phyloP scores from a whole-genome alignment of 2,888 invertebrate species.

The Drosophila pegasa region DNA sequence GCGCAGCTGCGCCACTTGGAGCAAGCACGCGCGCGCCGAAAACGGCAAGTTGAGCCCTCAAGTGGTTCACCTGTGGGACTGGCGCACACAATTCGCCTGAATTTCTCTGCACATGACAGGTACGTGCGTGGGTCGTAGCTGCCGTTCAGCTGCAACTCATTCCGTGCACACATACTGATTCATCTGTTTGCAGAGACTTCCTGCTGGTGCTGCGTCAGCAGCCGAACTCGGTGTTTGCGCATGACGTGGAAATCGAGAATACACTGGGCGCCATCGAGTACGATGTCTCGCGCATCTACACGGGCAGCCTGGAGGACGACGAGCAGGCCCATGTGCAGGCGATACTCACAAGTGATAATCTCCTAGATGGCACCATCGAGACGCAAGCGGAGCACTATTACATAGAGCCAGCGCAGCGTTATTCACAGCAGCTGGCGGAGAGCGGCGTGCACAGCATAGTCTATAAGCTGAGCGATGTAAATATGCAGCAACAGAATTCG shows the following conservation, averaged over 20 bases:
- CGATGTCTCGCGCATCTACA: conserved; percentile 90
- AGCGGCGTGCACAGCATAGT: conserved; percentile 91
- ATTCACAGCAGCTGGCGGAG: conserved; percentile 86
- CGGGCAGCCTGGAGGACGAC: conserved; percentile 93
- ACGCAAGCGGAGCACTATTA: conserved; percentile 92
- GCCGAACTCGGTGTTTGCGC: conserved; percentile 89
- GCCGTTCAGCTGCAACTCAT: conserved; percentile 15
- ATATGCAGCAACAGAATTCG: conserved; percentile 74
- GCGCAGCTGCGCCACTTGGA: conserved; percentile 84
- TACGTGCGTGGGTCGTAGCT: conserved; percentile 57
- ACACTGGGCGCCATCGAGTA: conserved; percentile 89
- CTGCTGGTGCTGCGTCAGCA: conserved; percentile 90
- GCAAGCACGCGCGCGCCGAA: conserved; percentile 83
- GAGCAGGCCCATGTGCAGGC: conserved; percentile 93
- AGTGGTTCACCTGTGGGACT: conserved; percentile 79
- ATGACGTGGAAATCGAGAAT: conserved; percentile 91
- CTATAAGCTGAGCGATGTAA: conserved; percentile 92
- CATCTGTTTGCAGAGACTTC: conserved; percentile 89
- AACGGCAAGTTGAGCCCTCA: conserved; percentile 80
- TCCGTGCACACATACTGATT: conserved; percentile 5
- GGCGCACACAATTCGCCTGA: conserved; percentile 84
- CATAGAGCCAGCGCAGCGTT: conserved; percentile 87
- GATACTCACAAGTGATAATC: conserved; percentile 93
- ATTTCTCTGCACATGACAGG: conserved; percentile 85
- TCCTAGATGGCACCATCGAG: conserved; percentile 95